Evolutionary conservation across 1,140 invertebrate species (phyloP).

Genomic region (Leguminivora glycinivorella): DNA sequence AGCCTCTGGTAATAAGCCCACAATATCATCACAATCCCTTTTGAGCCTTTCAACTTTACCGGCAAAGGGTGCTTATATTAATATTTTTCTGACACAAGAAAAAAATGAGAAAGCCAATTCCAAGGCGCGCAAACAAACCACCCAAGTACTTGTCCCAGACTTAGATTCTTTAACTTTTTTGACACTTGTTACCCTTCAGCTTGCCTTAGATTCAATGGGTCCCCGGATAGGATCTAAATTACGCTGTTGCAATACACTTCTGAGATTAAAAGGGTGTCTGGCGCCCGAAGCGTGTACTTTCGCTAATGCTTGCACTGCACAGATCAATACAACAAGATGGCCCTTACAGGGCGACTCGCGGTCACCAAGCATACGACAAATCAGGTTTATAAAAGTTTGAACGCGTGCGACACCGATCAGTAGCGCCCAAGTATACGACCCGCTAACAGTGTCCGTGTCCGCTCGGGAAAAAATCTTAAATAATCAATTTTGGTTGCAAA

Average conservation of each 20-base stretch:
- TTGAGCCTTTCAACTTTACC: neutral
- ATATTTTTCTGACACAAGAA: neutral
- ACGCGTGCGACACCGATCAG: too few species aligned
- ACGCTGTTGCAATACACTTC: constrained; percentile 68
- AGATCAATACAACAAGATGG: too few species aligned
- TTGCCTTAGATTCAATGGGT: constrained; percentile 51
- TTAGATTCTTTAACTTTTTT: constrained; percentile 44
- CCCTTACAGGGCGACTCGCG: too few species aligned
- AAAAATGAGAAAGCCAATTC: constrained; percentile 16
- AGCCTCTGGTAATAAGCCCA: neutral
- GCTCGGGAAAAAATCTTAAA: too few species aligned
- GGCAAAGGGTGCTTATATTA: neutral
- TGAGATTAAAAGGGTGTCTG: constrained; percentile 73
- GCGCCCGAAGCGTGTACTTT: constrained; percentile 50
- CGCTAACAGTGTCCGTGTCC: too few species aligned
- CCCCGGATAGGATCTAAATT: constrained; percentile 70
- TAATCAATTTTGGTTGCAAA: too few species aligned
- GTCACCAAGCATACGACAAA: too few species aligned
- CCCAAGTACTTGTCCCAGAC: constrained; percentile 36
- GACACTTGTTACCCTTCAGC: constrained; percentile 51
- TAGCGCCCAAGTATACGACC: too few species aligned
- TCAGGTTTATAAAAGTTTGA: too few species aligned
- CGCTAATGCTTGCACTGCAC: constrained; percentile 27
- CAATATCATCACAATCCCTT: neutral
- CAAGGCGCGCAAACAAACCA: neutral